Evolutionary conservation across 2,888 invertebrate genomes (phyloP).

Genomic region (Chalcis sispes): DNA sequence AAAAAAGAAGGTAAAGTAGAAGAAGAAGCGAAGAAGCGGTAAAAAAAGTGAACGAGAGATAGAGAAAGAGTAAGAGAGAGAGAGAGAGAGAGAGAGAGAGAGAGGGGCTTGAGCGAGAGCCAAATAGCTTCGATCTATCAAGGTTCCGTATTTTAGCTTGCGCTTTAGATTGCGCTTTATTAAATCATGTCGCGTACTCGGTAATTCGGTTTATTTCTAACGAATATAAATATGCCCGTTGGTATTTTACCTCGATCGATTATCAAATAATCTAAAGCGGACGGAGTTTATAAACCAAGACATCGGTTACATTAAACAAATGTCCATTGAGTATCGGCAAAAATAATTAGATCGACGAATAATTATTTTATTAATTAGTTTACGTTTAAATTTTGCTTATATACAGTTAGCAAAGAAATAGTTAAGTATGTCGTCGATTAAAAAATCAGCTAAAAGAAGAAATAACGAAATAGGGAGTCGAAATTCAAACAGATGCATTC

Average conservation of each 20-base stretch:
- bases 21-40: neutral
- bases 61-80: constrained; percentile 1
- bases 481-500: neutral
- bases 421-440: no score
- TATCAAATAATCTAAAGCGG: no score
- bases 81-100: neutral
- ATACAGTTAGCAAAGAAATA: no score
- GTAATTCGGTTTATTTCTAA: constrained; percentile 70
- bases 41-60: neutral
- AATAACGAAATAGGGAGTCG: neutral
- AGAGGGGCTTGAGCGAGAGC: neutral
- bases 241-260: constrained; percentile 39
- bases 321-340: no score
- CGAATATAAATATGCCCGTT: no score
- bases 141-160: neutral
- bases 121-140: neutral
- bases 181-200: constrained; percentile 70
- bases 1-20: neutral
- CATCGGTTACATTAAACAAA: no score
- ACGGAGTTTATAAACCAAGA: no score
- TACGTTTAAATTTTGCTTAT: no score
- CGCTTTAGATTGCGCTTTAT: constrained; percentile 27
- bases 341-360: no score
- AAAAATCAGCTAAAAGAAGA: no score
- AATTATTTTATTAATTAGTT: no score